Evolutionary conservation across 92 coral and sea anemone genomes (phyloP).

Genomic region (Bergia puertoricense): DNA sequence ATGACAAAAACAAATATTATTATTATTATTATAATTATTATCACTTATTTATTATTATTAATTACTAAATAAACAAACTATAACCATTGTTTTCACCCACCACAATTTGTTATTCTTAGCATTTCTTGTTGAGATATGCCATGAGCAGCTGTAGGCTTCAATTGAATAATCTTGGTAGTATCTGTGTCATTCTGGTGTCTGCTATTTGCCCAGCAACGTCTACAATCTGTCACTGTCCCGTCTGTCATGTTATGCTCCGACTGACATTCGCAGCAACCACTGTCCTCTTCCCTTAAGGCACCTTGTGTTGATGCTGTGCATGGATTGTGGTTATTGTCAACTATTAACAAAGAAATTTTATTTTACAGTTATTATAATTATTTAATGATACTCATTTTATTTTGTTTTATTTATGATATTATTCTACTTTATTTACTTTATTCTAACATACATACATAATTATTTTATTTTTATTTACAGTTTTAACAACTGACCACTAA

Average conservation of each 20-base stretch:
- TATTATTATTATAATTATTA: no score
- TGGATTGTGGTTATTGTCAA: constrained; percentile 35
- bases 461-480: no score
- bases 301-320: neutral
- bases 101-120: constrained; percentile 50
- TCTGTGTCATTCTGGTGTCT: constrained; percentile 5
- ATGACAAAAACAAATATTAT: no score
- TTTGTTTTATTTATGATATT: neutral
- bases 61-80: neutral
- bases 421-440: no score
- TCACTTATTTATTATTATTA: no score
- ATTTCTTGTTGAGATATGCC: constrained; percentile 13
- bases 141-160: neutral
- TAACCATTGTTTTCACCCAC: constrained; percentile 12
- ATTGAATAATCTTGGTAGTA: neutral
- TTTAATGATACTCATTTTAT: neutral
- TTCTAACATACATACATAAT: no score
- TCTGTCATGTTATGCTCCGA: neutral
- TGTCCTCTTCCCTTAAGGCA: constrained; percentile 10
- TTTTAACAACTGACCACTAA: no score
- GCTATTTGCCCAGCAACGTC: neutral
- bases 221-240: neutral
- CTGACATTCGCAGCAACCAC: constrained; percentile 18
- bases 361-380: neutral
- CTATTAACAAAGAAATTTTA: constrained; percentile 1